Evolutionary conservation across 2,113 vertebrate genomes (phyloP), one percentile per base, ranked within the genome.

Genomic region (Atractosteus spatula): DNA sequence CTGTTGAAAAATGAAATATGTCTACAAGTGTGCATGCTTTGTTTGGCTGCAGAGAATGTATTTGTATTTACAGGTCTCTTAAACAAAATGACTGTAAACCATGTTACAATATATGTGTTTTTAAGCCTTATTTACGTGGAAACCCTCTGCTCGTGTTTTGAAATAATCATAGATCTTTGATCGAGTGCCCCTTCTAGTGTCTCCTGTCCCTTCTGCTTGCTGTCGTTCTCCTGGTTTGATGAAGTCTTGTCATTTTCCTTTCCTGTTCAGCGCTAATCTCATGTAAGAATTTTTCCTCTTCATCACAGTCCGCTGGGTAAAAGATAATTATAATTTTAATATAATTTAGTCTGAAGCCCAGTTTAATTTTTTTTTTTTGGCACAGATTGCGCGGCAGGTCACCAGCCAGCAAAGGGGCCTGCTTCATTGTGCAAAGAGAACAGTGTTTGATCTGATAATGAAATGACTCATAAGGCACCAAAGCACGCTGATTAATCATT

Each of bases 261-360:
- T 90, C 88, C 87, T 91, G 88, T 89, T 91, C 89, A 88, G 84
- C 82, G 82, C 86, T 90, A 90, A 90, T 90, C 84, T 83, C 87
- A 91, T 89, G 88, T 89, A 91, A 7, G 47, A 51, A 90, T 91
- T 89, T 86, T 83, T 51, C 47, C 47, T 10, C 47, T 10, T 10
- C 47, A 51, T 5, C 10, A 51, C 10, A 51, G 5, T 51, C 47
- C 47, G 10, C 5, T 51, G 47, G 47, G 47, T 51, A 10, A 51
- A 80, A 77, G 80, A 89, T 90, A 87, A 91, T 91, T 88, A 90
- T 87, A 86, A 91, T 89, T 89, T 90, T 88, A 91, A 89, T 89
- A 83, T 75, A 72, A 68, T 71, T 55, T 81, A 81, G 84, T 82
- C 81, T 79, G 82, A 85, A 82, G 84, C 79, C 80, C 83, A 85